Base-by-base conservation (phyloP, 2,888 invertebrate genomes). In the Volucella bombylans region DNA sequence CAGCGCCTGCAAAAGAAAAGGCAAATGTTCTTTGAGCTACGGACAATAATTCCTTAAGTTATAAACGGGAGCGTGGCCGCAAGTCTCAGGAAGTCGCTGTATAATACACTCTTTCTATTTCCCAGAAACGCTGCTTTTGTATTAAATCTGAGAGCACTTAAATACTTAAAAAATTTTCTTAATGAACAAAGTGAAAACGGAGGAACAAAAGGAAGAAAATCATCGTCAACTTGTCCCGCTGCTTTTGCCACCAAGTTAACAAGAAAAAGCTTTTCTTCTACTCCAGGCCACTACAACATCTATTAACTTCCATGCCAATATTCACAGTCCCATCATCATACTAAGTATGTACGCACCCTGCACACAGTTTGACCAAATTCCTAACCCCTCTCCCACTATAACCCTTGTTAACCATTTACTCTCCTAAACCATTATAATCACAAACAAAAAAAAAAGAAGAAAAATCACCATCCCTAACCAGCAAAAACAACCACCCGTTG, bases 401-500 rank as follows among this genome's bases (percentile, higher is more conserved):
- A 38, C 47, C 6, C n/a, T 45, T 4, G 12, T 11, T n/a, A 45
- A 43, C 57, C 14, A 12, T 9, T 15, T 14, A 50, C 45, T 43
- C 52, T 18, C 31, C 1, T 31, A 4, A 59, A 11, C 41, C 14
- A 50, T 38, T 39, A 15, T 49, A 9, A 43, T 23, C 47, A 38
- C 41, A 39, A 8, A 10, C 0, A n/a, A 47, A 50, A 57, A 9
- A 50, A 31, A 41, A 54, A 65, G 12, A 41, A 38, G 15, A n/a
- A 18, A 38, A 2, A 43, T 38, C 23, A 47, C 11, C 52, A 49
- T n/a, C 71, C 8, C 15, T 12, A 31, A 4, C 31, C 31, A 31
- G 31, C 61, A 77, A 54, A 43, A 82, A 64, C 78, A 82, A 77
- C 81, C 76, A 77, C 81, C 68, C 81, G 72, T 59, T 72, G 81